Conservation (phyloP, 1,140 invertebrate species). For the Cylas formicarius region DNA sequence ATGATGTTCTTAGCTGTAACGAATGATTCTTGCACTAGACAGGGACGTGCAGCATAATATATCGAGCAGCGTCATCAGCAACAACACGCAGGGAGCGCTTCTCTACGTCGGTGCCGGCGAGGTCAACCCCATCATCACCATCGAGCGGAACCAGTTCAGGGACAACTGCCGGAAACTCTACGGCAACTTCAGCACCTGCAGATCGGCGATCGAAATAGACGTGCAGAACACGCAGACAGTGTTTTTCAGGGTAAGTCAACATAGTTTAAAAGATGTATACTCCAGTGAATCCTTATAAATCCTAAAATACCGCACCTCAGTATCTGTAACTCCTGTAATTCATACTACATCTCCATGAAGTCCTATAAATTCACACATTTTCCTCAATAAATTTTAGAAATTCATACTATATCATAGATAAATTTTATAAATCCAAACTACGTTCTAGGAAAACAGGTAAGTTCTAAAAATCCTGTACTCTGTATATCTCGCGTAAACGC, state of each 20-base stretch:
- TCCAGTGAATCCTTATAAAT: no score
- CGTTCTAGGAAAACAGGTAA: no score
- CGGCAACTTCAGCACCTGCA: conserved; percentile 90
- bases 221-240: conserved; percentile 91
- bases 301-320: no score
- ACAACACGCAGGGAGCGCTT: conserved; percentile 84
- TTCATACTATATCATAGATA: no score
- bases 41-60: conserved; percentile 88
- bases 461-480: no score
- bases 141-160: conserved; percentile 81
- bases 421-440: no score
- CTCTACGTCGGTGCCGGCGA: conserved; percentile 87
- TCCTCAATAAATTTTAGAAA: no score
- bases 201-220: conserved; percentile 75
- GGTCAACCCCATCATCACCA: conserved; percentile 85
- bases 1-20: not conserved
- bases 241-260: conserved; percentile 74
- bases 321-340: no score
- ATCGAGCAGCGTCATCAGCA: conserved; percentile 71
- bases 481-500: no score
- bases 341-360: no score
- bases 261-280: no score
- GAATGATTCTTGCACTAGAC: conserved; percentile 66
- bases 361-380: no score
- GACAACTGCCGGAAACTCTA: conserved; percentile 87